Evolutionary conservation across 2,797 vertebrate genomes (phyloP).

Genomic region (Sebastes nivosus): DNA sequence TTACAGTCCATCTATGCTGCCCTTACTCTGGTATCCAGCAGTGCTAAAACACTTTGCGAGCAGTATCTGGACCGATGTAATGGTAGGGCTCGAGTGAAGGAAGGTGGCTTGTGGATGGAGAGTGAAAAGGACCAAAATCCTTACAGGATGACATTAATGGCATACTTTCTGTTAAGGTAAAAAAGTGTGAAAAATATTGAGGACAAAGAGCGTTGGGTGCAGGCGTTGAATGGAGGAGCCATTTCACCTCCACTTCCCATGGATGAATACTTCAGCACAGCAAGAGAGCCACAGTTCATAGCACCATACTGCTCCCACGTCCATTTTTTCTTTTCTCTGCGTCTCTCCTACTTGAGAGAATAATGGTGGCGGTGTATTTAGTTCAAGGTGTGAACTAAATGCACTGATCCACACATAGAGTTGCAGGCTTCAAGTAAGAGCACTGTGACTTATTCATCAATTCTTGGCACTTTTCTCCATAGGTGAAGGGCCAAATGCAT

Average conservation of each 20-base stretch:
- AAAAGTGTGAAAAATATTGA: slow-evolving; percentile 55
- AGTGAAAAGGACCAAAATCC: slow-evolving; percentile 17
- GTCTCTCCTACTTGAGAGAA: slow-evolving; percentile 26
- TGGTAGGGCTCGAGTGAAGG: not conserved
- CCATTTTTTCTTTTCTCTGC: slow-evolving; percentile 33
- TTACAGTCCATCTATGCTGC: not conserved
- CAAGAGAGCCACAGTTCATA: slow-evolving; percentile 1
- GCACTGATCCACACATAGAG: slow-evolving; percentile 41
- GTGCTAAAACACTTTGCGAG: slow-evolving; percentile 6
- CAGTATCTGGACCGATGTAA: not conserved
- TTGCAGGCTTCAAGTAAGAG: slow-evolving; percentile 27
- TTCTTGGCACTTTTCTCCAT: slow-evolving; percentile 55
- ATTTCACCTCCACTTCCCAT: slow-evolving; percentile 48
- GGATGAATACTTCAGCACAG: slow-evolving; percentile 53
- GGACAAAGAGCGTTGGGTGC: slow-evolving; percentile 7
- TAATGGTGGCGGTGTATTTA: slow-evolving; percentile 54
- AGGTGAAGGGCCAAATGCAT: slow-evolving; percentile 47
- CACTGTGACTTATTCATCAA: slow-evolving; percentile 69
- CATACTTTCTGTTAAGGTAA: slow-evolving; percentile 25
- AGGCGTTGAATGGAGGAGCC: slow-evolving; percentile 22
- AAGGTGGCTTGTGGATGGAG: not conserved
- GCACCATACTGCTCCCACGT: slow-evolving; percentile 7
- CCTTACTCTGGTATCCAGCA: not conserved
- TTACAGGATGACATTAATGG: slow-evolving; percentile 30
- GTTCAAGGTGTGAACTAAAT: slow-evolving; percentile 69